Evolutionary conservation across 2,113 vertebrate genomes (phyloP), one percentile per base, ranked within the genome.

Genomic region (Gasterosteus nipponicus): DNA sequence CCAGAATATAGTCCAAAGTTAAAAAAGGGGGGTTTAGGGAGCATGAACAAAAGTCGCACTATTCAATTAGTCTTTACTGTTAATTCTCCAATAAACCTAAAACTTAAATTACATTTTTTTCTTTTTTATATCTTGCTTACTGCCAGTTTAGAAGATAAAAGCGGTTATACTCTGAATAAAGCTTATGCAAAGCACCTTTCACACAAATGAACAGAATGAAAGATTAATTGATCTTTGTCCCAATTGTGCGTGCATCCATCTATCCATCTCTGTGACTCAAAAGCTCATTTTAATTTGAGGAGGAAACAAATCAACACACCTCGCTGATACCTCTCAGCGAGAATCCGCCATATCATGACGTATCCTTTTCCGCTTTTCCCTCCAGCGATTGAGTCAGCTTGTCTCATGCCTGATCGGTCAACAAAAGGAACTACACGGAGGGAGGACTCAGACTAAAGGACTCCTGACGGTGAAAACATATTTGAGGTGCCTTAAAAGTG

Each of bases 401-500:
- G 60, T 41, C 35, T 29, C 49, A 26, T 47, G 51, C 67, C 33
- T 54, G 26, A 65, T 47, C 47, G 63, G 49, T 73, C 74, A 46
- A 75, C 4, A 76, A 33, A 26, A 85, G 69, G 67, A 73, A 42
- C 77, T 39, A 12, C 69, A 71, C 70, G 39, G 84, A 46, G 58
- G 83, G 78, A 65, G 64, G 62, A 35, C 46, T 16, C 53, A 53
- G 41, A 44, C 73, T 56, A 44, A 70, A 49, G n/a, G 22, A 47
- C 46, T 61, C 26, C 60, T 18, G 18, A 56, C 29, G 51, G 70
- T 0, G 54, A 33, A 69, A 76, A 81, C 73, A 84, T 16, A 22
- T 84, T 84, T 69, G 7, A n/a, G 70, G 41, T 9, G 5, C 80
- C 80, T 86, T 14, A 81, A 64, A 89, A 87, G 41, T 9, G 5